Evolutionary conservation across 2,797 vertebrate genomes (phyloP), one percentile per base, ranked within the genome.

Genomic region (Sebastiscus tertius): DNA sequence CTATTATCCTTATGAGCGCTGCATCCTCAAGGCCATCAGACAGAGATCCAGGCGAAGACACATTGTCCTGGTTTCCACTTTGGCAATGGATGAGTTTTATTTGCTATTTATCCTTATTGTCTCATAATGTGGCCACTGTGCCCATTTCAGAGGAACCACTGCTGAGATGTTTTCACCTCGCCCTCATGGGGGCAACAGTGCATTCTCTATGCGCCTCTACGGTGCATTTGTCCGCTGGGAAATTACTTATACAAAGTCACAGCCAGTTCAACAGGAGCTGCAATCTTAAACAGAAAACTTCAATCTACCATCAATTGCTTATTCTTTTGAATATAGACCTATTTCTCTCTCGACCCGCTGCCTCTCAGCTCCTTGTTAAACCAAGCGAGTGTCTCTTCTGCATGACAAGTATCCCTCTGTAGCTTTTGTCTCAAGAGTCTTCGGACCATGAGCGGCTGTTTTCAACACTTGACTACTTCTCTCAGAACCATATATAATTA

Each of bases 351-450:
- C 86, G 46, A 61, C 52, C 76, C 2, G 14, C 76, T 81, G 86
- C 80, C 81, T 89, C 79, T 81, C 65, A 66, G 67, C 80, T 83
- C 80, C 75, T 86, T 85, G 83, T 88, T 86, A 84, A 85, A 81
- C 73, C 75, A 71, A 72, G 82, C 29, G 71, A 81, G 78, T 39
- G 75, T 75, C 90, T 89, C 88, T 71, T 89, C 83, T 90, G 90
- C 91, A 92, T 93, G 89, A 90, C 91, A 92, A 94, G 85, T 89
- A 82, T 85, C 77, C 80, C 71, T 85, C 79, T 82, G 84, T 75
- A 90, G 87, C 86, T 82, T 85, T 92, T 87, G 90, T 93, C 92
- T 94, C 91, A 67, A 81, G 90, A 88, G 91, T 87, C 85, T 88
- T 59, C 67, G 68, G 80, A 83, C 89, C 77, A 77, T 34, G 83